Percentiles rank a stretch among this genome's conserved stretches.
Evolutionary conservation across 2,797 vertebrate genomes (phyloP).

Genomic region (Phalanger gymnotis): DNA sequence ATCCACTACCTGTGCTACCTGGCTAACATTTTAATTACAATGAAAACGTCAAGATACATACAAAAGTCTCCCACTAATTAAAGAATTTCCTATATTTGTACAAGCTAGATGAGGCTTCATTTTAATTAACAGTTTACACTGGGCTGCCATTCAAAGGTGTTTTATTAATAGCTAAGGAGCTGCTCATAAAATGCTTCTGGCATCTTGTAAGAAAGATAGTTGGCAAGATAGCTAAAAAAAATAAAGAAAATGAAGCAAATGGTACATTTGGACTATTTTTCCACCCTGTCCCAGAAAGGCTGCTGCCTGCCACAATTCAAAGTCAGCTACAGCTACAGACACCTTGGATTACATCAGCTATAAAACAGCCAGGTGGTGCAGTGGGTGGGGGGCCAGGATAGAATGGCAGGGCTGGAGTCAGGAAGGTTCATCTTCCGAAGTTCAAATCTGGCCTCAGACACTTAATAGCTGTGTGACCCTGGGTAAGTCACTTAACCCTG

Average conservation of each 20-base stretch:
- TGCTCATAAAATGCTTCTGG: conserved; percentile 11
- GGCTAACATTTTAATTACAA: background rate
- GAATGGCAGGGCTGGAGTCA: background rate
- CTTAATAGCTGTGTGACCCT: background rate
- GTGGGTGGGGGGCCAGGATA: background rate
- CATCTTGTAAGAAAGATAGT: background rate
- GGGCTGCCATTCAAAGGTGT: conserved; percentile 19
- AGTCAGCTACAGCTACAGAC: background rate
- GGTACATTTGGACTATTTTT: conserved; percentile 45
- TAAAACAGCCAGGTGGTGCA: background rate
- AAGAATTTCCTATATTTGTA: conserved; percentile 22
- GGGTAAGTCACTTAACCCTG: background rate
- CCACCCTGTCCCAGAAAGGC: conserved; percentile 23
- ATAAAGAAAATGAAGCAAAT: conserved; percentile 33
- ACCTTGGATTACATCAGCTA: background rate
- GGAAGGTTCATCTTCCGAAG: background rate
- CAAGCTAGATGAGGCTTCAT: conserved; percentile 1
- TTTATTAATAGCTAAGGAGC: conserved; percentile 39
- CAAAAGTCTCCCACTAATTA: background rate
- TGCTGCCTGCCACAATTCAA: background rate
- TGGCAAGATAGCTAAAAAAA: background rate
- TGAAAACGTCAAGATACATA: background rate
- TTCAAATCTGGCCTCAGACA: background rate
- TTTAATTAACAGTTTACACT: conserved; percentile 32
- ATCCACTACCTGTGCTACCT: background rate